Evolutionary conservation across 2,888 invertebrate species (phyloP).

Genomic region (Agrilus cyanescens): DNA sequence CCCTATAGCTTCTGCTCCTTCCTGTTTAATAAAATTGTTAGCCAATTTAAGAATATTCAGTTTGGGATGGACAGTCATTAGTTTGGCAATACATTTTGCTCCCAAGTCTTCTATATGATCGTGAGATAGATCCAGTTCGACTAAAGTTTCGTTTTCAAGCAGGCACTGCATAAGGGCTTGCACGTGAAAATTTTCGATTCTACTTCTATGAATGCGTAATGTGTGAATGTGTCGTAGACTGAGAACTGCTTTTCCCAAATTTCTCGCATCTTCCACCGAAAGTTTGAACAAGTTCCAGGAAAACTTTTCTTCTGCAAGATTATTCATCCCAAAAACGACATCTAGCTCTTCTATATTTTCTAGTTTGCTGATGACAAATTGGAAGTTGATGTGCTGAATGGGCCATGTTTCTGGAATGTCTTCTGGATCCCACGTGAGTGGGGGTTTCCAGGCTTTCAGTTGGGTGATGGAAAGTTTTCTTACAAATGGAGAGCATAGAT

Average conservation of each 20-base stretch:
- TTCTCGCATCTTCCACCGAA: slow-evolving; percentile 45
- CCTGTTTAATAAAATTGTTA: slow-evolving; percentile 14
- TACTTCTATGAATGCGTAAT: slow-evolving; percentile 48
- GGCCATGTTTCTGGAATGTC: slow-evolving; percentile 33
- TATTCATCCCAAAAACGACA: slow-evolving; percentile 35
- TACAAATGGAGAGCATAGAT: slow-evolving; percentile 38
- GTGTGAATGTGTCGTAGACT: slow-evolving; percentile 37
- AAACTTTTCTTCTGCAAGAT: slow-evolving; percentile 36
- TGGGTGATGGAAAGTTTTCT: slow-evolving; percentile 40
- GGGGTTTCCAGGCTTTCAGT: slow-evolving; percentile 43
- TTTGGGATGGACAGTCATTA: slow-evolving; percentile 42
- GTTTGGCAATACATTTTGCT: slow-evolving; percentile 50
- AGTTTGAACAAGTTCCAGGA: slow-evolving; percentile 49
- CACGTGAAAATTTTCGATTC: slow-evolving; percentile 45
- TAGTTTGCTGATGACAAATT: slow-evolving; percentile 40
- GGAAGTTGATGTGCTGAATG: slow-evolving; percentile 47
- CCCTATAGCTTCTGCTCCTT: slow-evolving; percentile 29
- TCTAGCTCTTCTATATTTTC: slow-evolving; percentile 42
- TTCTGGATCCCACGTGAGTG: slow-evolving; percentile 31
- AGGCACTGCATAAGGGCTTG: slow-evolving; percentile 45
- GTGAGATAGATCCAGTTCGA: slow-evolving; percentile 52
- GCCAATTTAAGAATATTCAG: slow-evolving; percentile 30
- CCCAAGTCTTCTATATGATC: slow-evolving; percentile 52
- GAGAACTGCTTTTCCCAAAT: slow-evolving; percentile 36
- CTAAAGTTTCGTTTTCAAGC: slow-evolving; percentile 35